Base-by-base conservation (phyloP, 2,113 vertebrate genomes). In the Thymallus thymallus region DNA sequence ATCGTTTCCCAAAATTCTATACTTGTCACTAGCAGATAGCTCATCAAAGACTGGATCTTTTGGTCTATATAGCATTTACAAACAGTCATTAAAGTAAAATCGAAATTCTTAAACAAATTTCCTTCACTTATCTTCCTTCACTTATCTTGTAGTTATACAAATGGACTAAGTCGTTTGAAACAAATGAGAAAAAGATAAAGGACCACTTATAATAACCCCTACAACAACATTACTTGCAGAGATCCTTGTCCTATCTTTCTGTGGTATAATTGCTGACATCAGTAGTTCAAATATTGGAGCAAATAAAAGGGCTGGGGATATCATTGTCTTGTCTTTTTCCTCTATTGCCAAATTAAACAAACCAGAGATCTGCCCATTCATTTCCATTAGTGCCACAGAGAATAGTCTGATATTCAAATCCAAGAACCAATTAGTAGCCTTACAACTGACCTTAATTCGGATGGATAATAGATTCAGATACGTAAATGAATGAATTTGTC, bases 381-480 rank as follows among this genome's bases (percentile, higher is more conserved):
- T 72, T 78, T 61, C 51, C 68, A 63, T 66, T 66, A 73, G 12
- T 41, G 35, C 62, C 24, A 74, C 13, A 6, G 0, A 30, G 18
- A 61, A 75, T 29, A 58, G 58, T 51, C 64, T 67, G 10, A 62
- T 71, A 60, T 23, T 82, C 48, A 74, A 71, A 80, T 63, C 5
- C 18, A 75, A 48, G n/a, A 67, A 76, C 63, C 68, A 78, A 82
- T 80, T 77, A 75, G 76, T 29, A 68, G 64, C 41, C 74, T 80
- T 65, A 51, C 18, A 71, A 62, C 62, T 58, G 74, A 72, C 74
- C 64, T 72, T 74, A 35, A 75, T 78, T 76, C 64, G 80, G 64
- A 80, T 72, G 65, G 55, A 77, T 70, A 82, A 62, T 55, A 79
- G 71, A 77, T 68, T 48, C 82, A 75, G 71, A 13, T n/a, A 41